phyloP scores from a whole-genome alignment of 35 echinoderm and acorn worm genomes.

The Heliocidaris tuberculata region DNA sequence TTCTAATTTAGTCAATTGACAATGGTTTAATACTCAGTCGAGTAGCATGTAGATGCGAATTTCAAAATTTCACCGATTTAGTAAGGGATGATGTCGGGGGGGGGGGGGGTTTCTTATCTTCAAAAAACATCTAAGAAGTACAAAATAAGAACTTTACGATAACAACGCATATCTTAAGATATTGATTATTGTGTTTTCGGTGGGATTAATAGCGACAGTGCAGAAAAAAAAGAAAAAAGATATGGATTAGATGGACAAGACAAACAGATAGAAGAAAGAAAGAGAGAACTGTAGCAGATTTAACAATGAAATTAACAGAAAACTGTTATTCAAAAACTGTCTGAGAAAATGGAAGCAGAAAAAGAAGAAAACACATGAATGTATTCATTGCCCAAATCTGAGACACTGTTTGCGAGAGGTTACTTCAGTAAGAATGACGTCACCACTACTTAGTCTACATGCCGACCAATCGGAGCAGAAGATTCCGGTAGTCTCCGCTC shows the following conservation, averaged over 20 bases:
- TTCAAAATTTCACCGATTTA: too few species aligned
- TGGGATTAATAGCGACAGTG: not conserved
- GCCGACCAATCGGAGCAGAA: slow-evolving; percentile 45
- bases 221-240: not conserved
- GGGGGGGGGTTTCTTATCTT: too few species aligned
- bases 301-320: not conserved
- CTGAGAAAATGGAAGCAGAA: not conserved
- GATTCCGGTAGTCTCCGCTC: slow-evolving; percentile 40
- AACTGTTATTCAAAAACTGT: not conserved
- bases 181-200: not conserved
- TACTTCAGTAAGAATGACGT: not conserved
- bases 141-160: too few species aligned
- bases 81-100: too few species aligned
- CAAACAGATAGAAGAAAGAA: not conserved
- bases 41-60: too few species aligned
- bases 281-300: not conserved
- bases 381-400: not conserved
- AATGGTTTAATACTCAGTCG: too few species aligned
- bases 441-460: not conserved
- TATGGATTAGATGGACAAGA: not conserved
- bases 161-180: too few species aligned
- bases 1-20: too few species aligned
- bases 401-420: not conserved
- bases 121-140: too few species aligned
- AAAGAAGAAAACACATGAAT: not conserved